phyloP scores from a whole-genome alignment of 2,113 vertebrate species.

The Struthio camelus region DNA sequence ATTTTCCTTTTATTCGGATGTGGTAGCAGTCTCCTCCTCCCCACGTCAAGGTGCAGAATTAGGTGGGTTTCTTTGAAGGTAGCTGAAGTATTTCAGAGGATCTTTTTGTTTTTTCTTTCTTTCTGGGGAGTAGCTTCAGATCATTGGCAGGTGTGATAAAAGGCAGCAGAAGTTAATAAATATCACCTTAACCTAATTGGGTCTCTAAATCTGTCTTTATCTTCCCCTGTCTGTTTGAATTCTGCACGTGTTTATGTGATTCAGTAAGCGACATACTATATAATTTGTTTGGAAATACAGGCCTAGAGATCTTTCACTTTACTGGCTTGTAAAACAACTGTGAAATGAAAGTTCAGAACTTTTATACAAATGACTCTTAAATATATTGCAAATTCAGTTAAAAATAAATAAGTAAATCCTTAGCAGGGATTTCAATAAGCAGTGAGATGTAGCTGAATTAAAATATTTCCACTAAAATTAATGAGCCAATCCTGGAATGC shows the following conservation, averaged over 20 bases:
- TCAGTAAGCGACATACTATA: not conserved
- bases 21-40: not conserved
- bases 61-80: not conserved
- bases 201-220: not conserved
- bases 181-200: not conserved
- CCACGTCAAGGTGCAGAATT: not conserved
- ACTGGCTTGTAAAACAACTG: conserved; percentile 3
- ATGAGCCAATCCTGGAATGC: conserved; percentile 36
- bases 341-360: conserved; percentile 12
- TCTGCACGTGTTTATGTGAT: not conserved
- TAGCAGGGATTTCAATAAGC: conserved; percentile 30
- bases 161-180: not conserved
- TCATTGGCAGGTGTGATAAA: not conserved
- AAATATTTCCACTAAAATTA: conserved; percentile 49
- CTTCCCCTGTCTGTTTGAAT: conserved; percentile 5
- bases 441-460: conserved; percentile 14
- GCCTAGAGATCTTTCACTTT: conserved; percentile 14
- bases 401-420: conserved; percentile 56
- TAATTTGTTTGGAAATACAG: conserved; percentile 38
- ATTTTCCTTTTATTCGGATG: not conserved
- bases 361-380: conserved; percentile 33
- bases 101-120: not conserved
- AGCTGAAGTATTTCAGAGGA: not conserved
- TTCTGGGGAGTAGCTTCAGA: not conserved
- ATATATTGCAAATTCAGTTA: conserved; percentile 40